phyloP scores from a whole-genome alignment of 1,140 invertebrate species.

The Mamestra configurata region DNA sequence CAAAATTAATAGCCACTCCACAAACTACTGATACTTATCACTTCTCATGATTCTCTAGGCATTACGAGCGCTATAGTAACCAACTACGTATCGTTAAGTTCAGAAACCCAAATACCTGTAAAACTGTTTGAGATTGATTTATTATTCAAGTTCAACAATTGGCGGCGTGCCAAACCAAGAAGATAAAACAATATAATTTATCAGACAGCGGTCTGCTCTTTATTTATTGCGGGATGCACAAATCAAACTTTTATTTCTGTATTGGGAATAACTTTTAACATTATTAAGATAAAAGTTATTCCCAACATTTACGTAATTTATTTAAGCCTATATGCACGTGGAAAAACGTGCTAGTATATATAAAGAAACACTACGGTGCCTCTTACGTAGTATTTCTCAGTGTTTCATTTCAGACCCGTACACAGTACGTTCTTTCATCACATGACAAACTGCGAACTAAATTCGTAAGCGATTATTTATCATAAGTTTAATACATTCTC shows the following conservation, averaged over 20 bases:
- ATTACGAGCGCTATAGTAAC: not conserved
- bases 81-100: not conserved
- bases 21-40: not conserved
- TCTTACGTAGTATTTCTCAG: too few species aligned
- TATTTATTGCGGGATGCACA: constrained; percentile 28
- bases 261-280: not conserved
- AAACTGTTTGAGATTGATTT: constrained; percentile 14
- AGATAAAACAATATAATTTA: constrained; percentile 39
- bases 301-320: not conserved
- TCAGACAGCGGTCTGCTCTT: constrained; percentile 16
- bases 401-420: not conserved
- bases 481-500: not conserved
- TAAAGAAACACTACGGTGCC: too few species aligned
- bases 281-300: too few species aligned
- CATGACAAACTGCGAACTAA: not conserved
- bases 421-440: not conserved
- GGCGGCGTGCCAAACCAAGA: not conserved
- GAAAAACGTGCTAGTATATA: too few species aligned
- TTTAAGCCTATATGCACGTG: too few species aligned
- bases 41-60: not conserved
- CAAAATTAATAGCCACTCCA: not conserved
- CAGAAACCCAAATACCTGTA: constrained; percentile 1
- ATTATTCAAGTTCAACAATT: constrained; percentile 14
- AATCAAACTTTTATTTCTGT: constrained; percentile 21
- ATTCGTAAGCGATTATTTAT: not conserved